These are phyloP conservation scores for Nebria salina DNA, from an alignment of 2,888 invertebrate genomes.

Conservation along the genomic window DNA sequence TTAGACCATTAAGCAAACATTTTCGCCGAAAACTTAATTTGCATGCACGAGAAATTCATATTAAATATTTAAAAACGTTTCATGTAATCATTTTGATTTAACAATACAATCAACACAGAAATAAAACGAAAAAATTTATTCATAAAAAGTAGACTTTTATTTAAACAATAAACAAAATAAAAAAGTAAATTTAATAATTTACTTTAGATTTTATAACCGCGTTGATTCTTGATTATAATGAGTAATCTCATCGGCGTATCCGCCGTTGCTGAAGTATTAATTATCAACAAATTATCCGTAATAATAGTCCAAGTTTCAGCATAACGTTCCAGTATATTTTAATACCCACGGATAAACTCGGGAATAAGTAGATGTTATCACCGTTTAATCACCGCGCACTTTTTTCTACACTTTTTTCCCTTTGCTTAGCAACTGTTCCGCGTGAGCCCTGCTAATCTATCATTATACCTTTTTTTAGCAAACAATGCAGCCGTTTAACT, in stretches of 20 bases:
- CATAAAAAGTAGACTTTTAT: too few relatives aligned
- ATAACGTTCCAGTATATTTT: neutral
- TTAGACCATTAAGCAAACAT: too few relatives aligned
- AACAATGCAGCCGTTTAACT: neutral
- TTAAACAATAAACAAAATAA: neutral
- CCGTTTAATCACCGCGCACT: neutral
- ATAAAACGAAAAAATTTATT: too few relatives aligned
- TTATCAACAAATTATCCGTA: conserved; percentile 22
- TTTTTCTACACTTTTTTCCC: neutral
- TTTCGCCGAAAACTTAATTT: too few relatives aligned
- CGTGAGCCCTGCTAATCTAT: neutral
- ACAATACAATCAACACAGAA: too few relatives aligned
- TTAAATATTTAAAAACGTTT: too few relatives aligned
- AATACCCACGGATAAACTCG: neutral
- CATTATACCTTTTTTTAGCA: neutral
- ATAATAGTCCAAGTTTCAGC: conserved; percentile 16
- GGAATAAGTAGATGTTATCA: neutral
- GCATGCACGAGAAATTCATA: too few relatives aligned
- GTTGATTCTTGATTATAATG: conserved; percentile 13
- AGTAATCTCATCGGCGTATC: neutral
- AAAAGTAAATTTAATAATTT: neutral
- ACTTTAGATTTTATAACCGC: neutral
- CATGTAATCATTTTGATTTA: too few relatives aligned
- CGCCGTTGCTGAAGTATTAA: neutral
- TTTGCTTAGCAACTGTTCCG: neutral